A percentile compares a stretch with the other conserved stretches of the same genome.
Conservation (phyloP, 2,797 vertebrate species). For the Gallinago stenura region DNA sequence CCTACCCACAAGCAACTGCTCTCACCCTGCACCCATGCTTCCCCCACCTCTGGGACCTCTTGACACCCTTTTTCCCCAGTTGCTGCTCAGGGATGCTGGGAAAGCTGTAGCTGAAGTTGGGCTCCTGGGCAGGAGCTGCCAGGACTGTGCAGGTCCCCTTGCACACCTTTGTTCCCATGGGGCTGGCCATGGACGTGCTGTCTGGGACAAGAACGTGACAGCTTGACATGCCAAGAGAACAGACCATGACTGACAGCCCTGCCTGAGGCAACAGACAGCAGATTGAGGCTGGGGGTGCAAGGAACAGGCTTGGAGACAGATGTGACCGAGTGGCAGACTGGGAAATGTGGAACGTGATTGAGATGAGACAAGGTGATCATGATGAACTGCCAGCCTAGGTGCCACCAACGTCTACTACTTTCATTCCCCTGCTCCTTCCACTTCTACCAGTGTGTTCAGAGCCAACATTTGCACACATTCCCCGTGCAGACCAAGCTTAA, state of each 20-base stretch:
- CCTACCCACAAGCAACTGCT: too few species aligned
- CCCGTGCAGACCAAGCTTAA: not conserved
- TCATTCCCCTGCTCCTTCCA: not conserved
- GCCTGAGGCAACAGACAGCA: not conserved
- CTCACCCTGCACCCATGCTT: not conserved
- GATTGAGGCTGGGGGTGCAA: not conserved
- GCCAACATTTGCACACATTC: not conserved
- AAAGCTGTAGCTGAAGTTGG: not conserved
- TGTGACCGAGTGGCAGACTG: not conserved
- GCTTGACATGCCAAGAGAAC: not conserved
- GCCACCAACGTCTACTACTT: not conserved
- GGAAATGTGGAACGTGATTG: not conserved
- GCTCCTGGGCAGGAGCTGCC: not conserved
- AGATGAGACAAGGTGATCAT: not conserved
- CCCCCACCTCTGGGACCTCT: not conserved
- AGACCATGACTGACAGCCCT: not conserved
- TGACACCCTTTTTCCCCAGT: not conserved
- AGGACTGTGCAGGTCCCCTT: not conserved
- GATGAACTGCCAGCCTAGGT: not conserved
- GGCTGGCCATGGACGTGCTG: fast-evolving
- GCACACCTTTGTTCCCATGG: not conserved
- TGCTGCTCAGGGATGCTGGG: not conserved
- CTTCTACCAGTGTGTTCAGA: not conserved
- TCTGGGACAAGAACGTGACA: not conserved
- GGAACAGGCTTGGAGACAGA: not conserved